Conservation (phyloP, 2,797 vertebrate species). For the Siniperca undulata region DNA sequence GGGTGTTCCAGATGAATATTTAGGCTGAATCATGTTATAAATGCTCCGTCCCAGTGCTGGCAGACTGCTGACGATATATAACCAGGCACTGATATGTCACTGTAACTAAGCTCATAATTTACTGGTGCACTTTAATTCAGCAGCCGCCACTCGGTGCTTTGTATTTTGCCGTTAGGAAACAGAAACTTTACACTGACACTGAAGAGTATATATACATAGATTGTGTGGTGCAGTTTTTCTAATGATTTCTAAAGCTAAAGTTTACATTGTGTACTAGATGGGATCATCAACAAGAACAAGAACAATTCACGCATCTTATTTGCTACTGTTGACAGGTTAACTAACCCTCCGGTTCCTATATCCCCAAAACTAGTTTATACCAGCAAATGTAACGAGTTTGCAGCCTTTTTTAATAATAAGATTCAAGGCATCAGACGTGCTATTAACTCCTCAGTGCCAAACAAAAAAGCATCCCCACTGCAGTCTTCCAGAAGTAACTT, state of each 20-base stretch:
- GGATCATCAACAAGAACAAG: no score
- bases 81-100: constrained; percentile 13
- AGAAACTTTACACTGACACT: background rate
- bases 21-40: constrained; percentile 15
- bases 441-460: no score
- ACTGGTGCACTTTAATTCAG: background rate
- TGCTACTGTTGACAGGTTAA: no score
- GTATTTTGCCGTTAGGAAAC: background rate
- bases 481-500: no score
- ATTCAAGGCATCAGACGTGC: no score
- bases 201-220: background rate
- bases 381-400: no score
- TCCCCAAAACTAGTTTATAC: no score
- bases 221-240: background rate
- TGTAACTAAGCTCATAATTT: background rate
- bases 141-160: background rate
- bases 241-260: background rate
- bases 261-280: background rate
- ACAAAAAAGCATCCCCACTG: no score
- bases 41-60: background rate
- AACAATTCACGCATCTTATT: no score
- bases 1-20: background rate
- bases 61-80: background rate
- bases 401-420: no score
- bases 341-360: no score